Evolutionary conservation across 2,797 vertebrate species (phyloP), one percentile per base, ranked within the genome.

Genomic region (Morus bassanus): DNA sequence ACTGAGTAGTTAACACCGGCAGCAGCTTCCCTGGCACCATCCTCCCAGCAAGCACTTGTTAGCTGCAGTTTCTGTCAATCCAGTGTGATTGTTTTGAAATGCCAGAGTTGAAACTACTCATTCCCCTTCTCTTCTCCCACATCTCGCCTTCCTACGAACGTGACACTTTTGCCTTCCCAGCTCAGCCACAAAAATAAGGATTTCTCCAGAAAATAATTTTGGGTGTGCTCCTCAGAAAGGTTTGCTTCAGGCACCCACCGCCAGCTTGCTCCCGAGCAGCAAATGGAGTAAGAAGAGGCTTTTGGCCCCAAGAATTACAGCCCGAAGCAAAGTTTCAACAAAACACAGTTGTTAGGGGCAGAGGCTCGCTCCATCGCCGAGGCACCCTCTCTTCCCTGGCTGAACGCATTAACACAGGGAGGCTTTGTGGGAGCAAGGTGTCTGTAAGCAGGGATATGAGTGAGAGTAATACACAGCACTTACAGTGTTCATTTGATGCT

Each of bases 101-200:
- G 54, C 21, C 5, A 15, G 72, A 91, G 67, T 28, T 0, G 0
- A 68, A 87, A 76, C 51, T 30, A 30, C 37, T 85, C 25, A 7
- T 17, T 79, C 60, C 75, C 45, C 68, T 57, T 73, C 63, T 12
- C 45, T 70, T 69, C 89, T 92, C 76, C 88, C 74, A 68, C 63
- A 0, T 35, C 60, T 76, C 0, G 0, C 80, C 35, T 35, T 33
- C 56, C 60, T 24, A 11, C 0, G 1, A 90, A 33, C 0, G 0
- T 16, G n/a, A 39, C 2, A 1, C 53, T 28, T 88, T 25, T 35
- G 23, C 33, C 50, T 68, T 79, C 56, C 85, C 68, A 63, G 30
- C 60, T 80, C 56, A 65, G 72, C 51, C 76, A 27, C 11, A 37
- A 53, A 83, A 77, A 27, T 2, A 37, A 22, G 35, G 33, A 41